Evolutionary conservation across 37 sponge, comb jelly and placozoan species (phyloP).

Genomic region (Cliona cf. orientalis): DNA sequence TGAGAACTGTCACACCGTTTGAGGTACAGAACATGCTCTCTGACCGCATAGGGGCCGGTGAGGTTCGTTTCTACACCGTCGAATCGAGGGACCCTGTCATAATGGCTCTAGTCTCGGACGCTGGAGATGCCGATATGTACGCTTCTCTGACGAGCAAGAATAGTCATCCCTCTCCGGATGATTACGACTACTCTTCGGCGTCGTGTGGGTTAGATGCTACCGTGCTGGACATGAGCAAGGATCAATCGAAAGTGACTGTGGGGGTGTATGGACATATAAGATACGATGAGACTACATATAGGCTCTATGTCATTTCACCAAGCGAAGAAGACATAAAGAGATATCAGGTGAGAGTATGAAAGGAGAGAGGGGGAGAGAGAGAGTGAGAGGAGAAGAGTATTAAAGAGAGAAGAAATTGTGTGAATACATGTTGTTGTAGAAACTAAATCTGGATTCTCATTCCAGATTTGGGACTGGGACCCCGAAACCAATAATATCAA

Average conservation of each 20-base stretch:
- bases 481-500: no score
- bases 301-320: slow-evolving; percentile 26
- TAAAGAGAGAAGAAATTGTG: no score
- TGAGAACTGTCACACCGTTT: not conserved
- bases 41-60: slow-evolving; percentile 24
- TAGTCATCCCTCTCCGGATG: slow-evolving; percentile 22
- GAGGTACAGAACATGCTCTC: not conserved
- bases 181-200: slow-evolving; percentile 20
- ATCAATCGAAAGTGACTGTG: slow-evolving; percentile 6
- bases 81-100: slow-evolving; percentile 5
- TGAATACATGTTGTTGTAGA: no score
- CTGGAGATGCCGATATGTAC: slow-evolving; percentile 59
- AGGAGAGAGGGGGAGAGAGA: not conserved
- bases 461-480: no score
- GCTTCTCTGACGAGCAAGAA: slow-evolving; percentile 10
- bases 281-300: slow-evolving; percentile 21
- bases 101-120: slow-evolving; percentile 15
- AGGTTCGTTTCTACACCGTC: slow-evolving; percentile 28
- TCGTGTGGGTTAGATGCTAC: slow-evolving; percentile 52
- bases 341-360: slow-evolving; percentile 35
- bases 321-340: slow-evolving; percentile 12
- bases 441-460: no score
- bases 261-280: slow-evolving; percentile 47
- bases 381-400: no score
- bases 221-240: not conserved